Conservation (phyloP, 2,113 vertebrate genomes). For the Carlito syrichta region DNA sequence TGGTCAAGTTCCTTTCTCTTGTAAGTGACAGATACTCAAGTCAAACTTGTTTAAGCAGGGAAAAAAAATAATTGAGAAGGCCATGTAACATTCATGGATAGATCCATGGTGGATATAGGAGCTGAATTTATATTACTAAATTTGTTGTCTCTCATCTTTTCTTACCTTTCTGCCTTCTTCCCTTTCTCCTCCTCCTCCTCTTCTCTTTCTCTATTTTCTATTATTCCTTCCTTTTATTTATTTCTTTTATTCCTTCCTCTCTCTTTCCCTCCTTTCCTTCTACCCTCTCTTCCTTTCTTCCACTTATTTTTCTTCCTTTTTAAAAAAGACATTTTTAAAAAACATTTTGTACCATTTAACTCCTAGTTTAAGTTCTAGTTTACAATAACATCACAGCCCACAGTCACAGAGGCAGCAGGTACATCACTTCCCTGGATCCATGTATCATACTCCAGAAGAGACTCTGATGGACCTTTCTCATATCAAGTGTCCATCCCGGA, state of each 20-base stretch:
- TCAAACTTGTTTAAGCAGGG: neutral
- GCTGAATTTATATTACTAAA: neutral
- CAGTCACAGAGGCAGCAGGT: neutral
- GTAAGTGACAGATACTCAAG: neutral
- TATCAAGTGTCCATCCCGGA: neutral
- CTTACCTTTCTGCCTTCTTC: neutral
- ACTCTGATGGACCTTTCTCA: neutral
- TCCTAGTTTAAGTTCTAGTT: neutral
- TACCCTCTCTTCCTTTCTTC: too few relatives aligned
- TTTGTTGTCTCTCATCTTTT: neutral
- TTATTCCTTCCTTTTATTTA: neutral
- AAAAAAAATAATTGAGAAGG: neutral
- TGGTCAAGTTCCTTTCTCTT: neutral
- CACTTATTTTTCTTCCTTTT: too few relatives aligned
- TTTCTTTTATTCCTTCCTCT: neutral
- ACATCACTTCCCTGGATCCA: neutral
- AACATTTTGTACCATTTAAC: neutral
- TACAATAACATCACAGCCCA: neutral
- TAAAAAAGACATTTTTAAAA: neutral
- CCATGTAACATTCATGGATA: neutral
- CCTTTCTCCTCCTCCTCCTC: neutral
- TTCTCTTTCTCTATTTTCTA: too few relatives aligned
- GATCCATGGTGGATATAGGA: neutral
- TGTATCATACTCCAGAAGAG: neutral
- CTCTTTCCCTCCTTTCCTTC: neutral